A percentile compares a stretch with the other conserved stretches of the same genome.
Evolutionary conservation across 2,113 vertebrate species (phyloP).

Genomic region (Irena cyanogastra): DNA sequence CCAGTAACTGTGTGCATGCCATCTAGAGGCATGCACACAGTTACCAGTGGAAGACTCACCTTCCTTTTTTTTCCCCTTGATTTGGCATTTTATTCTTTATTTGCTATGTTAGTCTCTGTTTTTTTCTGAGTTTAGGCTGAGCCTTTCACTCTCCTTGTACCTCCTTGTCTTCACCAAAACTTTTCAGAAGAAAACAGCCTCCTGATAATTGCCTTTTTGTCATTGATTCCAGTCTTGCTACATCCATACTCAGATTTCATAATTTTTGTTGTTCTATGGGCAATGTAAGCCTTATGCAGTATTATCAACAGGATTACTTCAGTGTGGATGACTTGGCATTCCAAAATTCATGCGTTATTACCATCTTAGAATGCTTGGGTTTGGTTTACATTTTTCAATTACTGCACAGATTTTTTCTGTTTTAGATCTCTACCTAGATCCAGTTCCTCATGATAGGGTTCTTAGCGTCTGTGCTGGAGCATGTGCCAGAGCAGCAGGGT

Average conservation of each 20-base stretch:
- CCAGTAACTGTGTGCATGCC: too few relatives aligned
- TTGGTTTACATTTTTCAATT: neutral
- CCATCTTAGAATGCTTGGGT: neutral
- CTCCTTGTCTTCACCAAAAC: neutral
- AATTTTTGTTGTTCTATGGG: neutral
- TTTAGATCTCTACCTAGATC: neutral
- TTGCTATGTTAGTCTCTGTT: rapidly evolving
- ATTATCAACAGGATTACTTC: neutral
- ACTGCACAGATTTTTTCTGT: neutral
- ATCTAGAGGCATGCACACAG: neutral
- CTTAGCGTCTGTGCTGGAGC: neutral
- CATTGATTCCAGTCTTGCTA: neutral
- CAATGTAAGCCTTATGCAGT: neutral
- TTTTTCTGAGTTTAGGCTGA: neutral
- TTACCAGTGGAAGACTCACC: neutral
- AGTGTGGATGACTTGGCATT: neutral
- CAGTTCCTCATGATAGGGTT: neutral
- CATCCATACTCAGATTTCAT: neutral
- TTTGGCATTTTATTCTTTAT: neutral
- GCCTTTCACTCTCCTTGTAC: neutral
- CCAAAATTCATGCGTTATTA: neutral
- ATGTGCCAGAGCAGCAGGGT: neutral
- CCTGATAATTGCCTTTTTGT: neutral
- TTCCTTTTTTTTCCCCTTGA: neutral
- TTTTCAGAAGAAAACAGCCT: neutral